These are phyloP conservation scores for Zygaena filipendulae DNA, from an alignment of 2,888 invertebrate species.

Conservation along the genomic window DNA sequence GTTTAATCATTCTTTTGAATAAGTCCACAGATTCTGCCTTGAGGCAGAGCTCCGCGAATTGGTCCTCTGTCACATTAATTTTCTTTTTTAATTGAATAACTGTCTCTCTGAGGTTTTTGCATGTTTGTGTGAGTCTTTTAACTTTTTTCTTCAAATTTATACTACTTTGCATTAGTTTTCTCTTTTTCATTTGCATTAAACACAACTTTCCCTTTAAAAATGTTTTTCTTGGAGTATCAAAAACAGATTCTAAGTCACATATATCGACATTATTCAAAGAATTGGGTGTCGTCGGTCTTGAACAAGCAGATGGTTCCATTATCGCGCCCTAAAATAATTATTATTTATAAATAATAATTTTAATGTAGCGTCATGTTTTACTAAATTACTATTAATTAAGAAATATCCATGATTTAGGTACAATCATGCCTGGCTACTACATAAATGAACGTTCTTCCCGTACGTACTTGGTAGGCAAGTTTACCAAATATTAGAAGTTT, in stretches of 20 bases:
- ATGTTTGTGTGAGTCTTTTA: slow-evolving; percentile 2
- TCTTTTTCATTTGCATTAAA: background rate
- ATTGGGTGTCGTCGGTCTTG: too few species aligned
- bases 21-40: slow-evolving; percentile 10
- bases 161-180: background rate
- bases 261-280: slow-evolving; percentile 3
- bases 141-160: background rate
- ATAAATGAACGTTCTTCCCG: too few species aligned
- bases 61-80: slow-evolving; percentile 1
- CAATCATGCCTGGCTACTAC: too few species aligned
- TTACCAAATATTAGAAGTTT: too few species aligned
- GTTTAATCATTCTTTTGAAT: slow-evolving; percentile 7
- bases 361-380: too few species aligned
- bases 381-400: too few species aligned
- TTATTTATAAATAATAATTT: too few species aligned
- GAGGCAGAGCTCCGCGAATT: slow-evolving; percentile 6
- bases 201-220: slow-evolving; percentile 1
- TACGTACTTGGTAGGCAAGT: too few species aligned
- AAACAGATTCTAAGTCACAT: slow-evolving; percentile 8
- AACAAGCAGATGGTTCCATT: too few species aligned
- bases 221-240: too few species aligned
- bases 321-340: too few species aligned
- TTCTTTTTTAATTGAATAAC: slow-evolving; percentile 2
- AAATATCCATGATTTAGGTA: too few species aligned
- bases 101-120: background rate